A percentile compares a stretch with the other conserved stretches of the same genome.
These are phyloP conservation scores for Xiphophorus birchmanni DNA, from an alignment of 2,797 vertebrate species.

Conservation along the genomic window DNA sequence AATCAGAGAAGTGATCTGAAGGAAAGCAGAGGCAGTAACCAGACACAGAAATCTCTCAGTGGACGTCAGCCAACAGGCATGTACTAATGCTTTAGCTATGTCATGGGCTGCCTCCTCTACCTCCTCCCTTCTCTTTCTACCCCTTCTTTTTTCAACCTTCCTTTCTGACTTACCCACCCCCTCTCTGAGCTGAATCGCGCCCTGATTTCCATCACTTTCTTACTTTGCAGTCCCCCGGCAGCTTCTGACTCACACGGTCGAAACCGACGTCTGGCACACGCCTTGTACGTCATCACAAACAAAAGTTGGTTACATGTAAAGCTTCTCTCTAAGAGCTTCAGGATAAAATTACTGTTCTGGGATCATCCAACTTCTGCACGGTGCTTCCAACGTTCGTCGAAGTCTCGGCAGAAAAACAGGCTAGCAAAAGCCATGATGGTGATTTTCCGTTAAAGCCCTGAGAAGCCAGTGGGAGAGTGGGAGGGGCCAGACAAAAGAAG, in stretches of 20 bases:
- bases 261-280: conserved; percentile 24
- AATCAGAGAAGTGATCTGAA: conserved; percentile 14
- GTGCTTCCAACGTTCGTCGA: conserved; percentile 10
- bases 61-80: conserved; percentile 80
- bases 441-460: conserved; percentile 79
- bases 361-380: background rate
- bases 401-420: conserved; percentile 34
- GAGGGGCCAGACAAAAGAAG: conserved; percentile 80
- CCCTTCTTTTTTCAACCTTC: conserved; percentile 24
- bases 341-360: conserved; percentile 13
- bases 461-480: conserved; percentile 56
- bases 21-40: conserved; percentile 66
- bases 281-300: conserved; percentile 20
- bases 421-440: conserved; percentile 70
- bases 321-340: conserved; percentile 10
- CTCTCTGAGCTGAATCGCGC: conserved; percentile 1
- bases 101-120: conserved; percentile 65
- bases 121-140: conserved; percentile 46
- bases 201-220: conserved; percentile 13
- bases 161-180: conserved; percentile 23
- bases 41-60: conserved; percentile 79
- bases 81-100: conserved; percentile 84
- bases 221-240: conserved; percentile 2
- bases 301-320: conserved; percentile 1
- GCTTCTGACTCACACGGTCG: conserved; percentile 42